Percentiles rank a stretch among this genome's conserved stretches.
Conservation (phyloP, 2,888 invertebrate genomes). For the Kryphioiulus occultus region DNA sequence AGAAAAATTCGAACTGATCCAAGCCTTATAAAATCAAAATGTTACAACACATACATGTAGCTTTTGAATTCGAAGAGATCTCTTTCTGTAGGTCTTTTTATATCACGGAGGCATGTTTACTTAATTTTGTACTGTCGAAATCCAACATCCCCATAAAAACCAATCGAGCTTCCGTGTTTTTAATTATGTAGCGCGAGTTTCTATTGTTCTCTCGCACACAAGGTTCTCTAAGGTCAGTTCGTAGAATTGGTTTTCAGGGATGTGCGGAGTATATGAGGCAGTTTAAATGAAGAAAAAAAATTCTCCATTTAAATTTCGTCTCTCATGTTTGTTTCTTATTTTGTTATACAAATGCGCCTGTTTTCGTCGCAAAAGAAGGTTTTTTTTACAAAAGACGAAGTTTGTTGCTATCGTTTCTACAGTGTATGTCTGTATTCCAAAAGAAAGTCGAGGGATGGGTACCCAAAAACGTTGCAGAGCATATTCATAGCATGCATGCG, state of each 20-base stretch:
- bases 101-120: no score
- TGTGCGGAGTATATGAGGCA: neutral
- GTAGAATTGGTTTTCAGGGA: neutral
- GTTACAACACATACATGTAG: no score
- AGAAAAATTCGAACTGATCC: no score
- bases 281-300: neutral
- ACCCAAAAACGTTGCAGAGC: neutral
- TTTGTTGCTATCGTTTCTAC: no score
- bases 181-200: neutral
- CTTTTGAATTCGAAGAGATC: no score
- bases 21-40: no score
- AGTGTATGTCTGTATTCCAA: neutral
- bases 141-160: no score
- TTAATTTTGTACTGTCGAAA: no score
- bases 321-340: neutral
- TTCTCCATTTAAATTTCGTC: no score
- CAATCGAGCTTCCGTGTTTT: neutral
- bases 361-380: no score
- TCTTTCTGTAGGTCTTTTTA: no score
- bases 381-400: no score
- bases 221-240: neutral
- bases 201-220: neutral
- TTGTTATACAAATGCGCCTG: neutral
- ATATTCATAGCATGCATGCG: neutral
- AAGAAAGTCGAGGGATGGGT: neutral